Conservation (phyloP, 2,113 vertebrate species). For the Genyomyrus donnyi region DNA sequence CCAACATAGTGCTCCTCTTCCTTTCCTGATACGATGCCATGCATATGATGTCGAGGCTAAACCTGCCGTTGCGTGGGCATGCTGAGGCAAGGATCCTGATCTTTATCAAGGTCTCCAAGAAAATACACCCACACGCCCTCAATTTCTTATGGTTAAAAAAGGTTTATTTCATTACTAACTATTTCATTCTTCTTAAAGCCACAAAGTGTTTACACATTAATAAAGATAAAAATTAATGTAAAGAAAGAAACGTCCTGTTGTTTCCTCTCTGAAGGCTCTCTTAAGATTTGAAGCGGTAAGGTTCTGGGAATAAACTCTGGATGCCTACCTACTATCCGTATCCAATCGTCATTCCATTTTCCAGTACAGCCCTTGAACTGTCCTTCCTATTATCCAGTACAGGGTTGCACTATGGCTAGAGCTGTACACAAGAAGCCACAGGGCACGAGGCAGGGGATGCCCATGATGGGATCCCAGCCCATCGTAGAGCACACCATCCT, state of each 20-base stretch:
- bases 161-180: background rate
- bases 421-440: background rate
- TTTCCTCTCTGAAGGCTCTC: background rate
- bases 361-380: background rate
- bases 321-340: background rate
- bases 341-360: background rate
- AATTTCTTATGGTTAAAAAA: background rate
- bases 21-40: background rate
- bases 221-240: background rate
- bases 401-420: background rate
- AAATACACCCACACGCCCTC: background rate
- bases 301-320: background rate
- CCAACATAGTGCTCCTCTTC: background rate
- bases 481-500: background rate
- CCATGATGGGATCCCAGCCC: background rate
- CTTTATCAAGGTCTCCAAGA: background rate
- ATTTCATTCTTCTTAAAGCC: background rate
- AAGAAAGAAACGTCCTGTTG: background rate
- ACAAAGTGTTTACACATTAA: background rate
- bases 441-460: background rate
- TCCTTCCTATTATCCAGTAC: background rate
- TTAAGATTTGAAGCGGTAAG: background rate
- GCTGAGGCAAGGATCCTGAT: background rate
- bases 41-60: background rate
- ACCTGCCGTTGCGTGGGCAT: background rate